These are phyloP conservation scores for Zaprionus lineosus DNA, from an alignment of 2,888 invertebrate species.

Conservation along the genomic window DNA sequence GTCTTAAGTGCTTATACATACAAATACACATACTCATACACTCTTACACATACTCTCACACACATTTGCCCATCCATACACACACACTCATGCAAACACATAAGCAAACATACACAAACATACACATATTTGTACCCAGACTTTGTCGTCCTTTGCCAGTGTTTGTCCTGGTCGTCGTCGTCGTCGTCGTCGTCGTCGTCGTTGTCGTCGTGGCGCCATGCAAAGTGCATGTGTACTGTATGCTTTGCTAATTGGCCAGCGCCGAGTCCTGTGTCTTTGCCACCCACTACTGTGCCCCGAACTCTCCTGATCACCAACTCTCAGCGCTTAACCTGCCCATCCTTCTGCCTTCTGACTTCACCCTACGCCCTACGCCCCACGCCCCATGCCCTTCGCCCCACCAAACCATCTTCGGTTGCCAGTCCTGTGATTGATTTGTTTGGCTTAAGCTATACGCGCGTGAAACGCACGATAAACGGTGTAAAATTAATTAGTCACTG, in stretches of 20 bases:
- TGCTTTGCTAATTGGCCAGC: slow-evolving; percentile 70
- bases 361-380: not conserved
- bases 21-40: not conserved
- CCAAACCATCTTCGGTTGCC: not conserved
- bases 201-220: slow-evolving; percentile 59
- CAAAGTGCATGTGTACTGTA: slow-evolving; percentile 62
- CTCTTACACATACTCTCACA: not conserved
- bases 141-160: slow-evolving; percentile 9
- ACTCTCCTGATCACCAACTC: too few species aligned
- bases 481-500: slow-evolving; percentile 73
- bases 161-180: slow-evolving; percentile 20
- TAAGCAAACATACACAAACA: not conserved
- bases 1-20: slow-evolving; percentile 66
- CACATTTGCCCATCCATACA: slow-evolving; percentile 2
- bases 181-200: slow-evolving; percentile 21
- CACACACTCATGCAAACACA: not conserved
- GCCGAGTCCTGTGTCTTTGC: too few species aligned
- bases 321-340: slow-evolving; percentile 7
- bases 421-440: slow-evolving; percentile 67
- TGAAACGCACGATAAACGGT: slow-evolving; percentile 68
- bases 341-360: not conserved
- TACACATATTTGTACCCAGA: not conserved
- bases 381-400: not conserved
- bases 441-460: slow-evolving; percentile 62
- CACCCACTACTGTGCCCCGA: too few species aligned